A percentile compares a stretch with the other conserved stretches of the same genome.
These are phyloP conservation scores for Gyrodactylus salaris DNA, from an alignment of 1,140 invertebrate genomes.

Conservation along the genomic window DNA sequence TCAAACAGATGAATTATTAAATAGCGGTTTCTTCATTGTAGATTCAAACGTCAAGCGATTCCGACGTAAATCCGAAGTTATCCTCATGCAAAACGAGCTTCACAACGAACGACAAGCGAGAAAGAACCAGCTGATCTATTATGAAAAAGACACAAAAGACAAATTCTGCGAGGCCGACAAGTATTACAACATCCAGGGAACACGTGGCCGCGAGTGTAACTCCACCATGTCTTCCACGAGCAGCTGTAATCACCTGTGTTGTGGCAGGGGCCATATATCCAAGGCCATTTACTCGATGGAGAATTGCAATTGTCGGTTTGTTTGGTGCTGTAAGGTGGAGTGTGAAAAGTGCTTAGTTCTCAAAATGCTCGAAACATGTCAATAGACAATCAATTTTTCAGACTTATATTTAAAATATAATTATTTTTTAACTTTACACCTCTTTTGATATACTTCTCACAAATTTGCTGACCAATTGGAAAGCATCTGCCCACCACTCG, in stretches of 20 bases:
- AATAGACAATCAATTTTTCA: too few species aligned
- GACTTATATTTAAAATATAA: not conserved
- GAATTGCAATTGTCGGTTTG: slow-evolving; percentile 1
- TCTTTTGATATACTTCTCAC: not conserved
- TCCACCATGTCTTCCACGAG: not conserved
- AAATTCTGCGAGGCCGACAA: not conserved
- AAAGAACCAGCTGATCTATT: not conserved
- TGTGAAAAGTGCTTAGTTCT: not conserved
- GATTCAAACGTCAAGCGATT: too few species aligned
- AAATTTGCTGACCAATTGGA: not conserved
- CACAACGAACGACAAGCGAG: not conserved
- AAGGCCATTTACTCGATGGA: not conserved
- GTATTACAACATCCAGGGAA: not conserved
- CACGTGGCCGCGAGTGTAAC: not conserved
- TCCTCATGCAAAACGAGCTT: too few species aligned
- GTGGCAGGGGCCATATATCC: not conserved
- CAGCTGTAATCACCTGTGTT: slow-evolving; percentile 2
- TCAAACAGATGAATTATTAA: too few species aligned
- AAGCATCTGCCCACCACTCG: not conserved
- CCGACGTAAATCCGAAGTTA: too few species aligned
- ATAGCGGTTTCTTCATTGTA: too few species aligned
- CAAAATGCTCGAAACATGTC: slow-evolving; percentile 1
- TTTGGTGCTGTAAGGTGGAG: slow-evolving; percentile 3
- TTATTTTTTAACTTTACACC: not conserved
- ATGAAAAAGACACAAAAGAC: not conserved